These are phyloP conservation scores for Vollenhovia emeryi DNA, from an alignment of 1,140 invertebrate species.

Conservation along the genomic window DNA sequence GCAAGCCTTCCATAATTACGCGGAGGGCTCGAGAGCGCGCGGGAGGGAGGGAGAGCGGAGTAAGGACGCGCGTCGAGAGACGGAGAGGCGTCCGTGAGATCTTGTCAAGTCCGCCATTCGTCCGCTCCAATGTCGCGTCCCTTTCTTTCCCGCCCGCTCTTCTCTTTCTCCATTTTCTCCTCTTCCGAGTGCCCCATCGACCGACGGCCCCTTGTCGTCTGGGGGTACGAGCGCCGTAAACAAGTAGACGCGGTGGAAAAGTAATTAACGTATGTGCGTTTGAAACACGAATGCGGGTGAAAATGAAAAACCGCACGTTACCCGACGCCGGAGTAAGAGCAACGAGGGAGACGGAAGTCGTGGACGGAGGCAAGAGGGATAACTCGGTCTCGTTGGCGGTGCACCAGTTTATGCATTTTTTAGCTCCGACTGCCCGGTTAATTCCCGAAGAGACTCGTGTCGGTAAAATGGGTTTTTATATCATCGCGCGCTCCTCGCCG, in stretches of 20 bases:
- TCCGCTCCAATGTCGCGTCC: not conserved
- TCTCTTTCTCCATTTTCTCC: not conserved
- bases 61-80: not conserved
- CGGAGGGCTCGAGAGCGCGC: not conserved
- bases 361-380: not conserved
- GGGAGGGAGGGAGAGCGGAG: not conserved
- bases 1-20: conserved; percentile 59
- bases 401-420: conserved; percentile 51
- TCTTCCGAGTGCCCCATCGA: conserved; percentile 17
- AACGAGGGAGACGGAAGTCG: not conserved
- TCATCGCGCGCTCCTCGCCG: conserved; percentile 1
- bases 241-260: conserved; percentile 49
- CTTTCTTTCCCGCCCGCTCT: conserved; percentile 18
- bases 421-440: conserved; percentile 33
- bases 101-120: conserved; percentile 42
- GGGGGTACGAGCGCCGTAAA: conserved; percentile 29
- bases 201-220: conserved; percentile 12
- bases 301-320: conserved; percentile 55
- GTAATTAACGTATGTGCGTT: conserved; percentile 61
- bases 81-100: conserved; percentile 20
- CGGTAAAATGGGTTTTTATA: conserved; percentile 36
- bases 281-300: conserved; percentile 50
- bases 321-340: not conserved
- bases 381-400: conserved; percentile 34
- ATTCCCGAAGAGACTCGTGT: conserved; percentile 40